phyloP scores from a whole-genome alignment of 2,888 invertebrate species.

The Melanostoma mellinum region DNA sequence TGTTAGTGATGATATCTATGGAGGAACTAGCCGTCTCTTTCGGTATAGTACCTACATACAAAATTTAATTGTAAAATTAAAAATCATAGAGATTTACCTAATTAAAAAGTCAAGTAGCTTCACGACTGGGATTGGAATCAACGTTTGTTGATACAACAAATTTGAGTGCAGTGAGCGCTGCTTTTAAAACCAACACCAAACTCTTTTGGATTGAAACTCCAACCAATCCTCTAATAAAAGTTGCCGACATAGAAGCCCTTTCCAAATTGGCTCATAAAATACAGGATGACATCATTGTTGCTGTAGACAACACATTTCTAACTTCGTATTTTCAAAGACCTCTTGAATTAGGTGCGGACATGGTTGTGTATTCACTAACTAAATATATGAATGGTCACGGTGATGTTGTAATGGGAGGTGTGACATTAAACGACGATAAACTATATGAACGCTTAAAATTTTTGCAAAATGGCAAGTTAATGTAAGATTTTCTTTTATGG shows the following conservation, averaged over 20 bases:
- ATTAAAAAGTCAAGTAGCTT: constrained; percentile 84
- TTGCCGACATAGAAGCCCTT: constrained; percentile 92
- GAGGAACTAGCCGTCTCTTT: constrained; percentile 93
- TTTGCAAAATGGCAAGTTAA: constrained; percentile 90
- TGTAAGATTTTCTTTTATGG: no score
- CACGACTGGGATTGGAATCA: constrained; percentile 88
- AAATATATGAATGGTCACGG: constrained; percentile 99
- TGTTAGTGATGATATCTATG: constrained; percentile 96
- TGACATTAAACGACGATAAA: constrained; percentile 88
- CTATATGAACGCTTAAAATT: constrained; percentile 89
- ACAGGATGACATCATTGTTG: constrained; percentile 84
- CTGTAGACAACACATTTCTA: constrained; percentile 97
- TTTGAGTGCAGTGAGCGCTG: constrained; percentile 85
- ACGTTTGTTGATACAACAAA: constrained; percentile 91
- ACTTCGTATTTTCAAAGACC: constrained; percentile 96
- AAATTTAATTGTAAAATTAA: background rate
- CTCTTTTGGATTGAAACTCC: constrained; percentile 97
- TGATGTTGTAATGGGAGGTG: constrained; percentile 98
- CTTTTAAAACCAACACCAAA: constrained; percentile 92
- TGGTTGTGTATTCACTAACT: constrained; percentile 95
- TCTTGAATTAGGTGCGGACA: constrained; percentile 93
- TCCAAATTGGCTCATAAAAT: constrained; percentile 85
- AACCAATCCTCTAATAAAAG: constrained; percentile 96
- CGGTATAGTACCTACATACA: constrained; percentile 80
- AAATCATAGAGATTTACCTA: constrained; percentile 44